These are phyloP conservation scores for Scomber scombrus DNA, from an alignment of 2,113 vertebrate genomes.

Conservation along the genomic window DNA sequence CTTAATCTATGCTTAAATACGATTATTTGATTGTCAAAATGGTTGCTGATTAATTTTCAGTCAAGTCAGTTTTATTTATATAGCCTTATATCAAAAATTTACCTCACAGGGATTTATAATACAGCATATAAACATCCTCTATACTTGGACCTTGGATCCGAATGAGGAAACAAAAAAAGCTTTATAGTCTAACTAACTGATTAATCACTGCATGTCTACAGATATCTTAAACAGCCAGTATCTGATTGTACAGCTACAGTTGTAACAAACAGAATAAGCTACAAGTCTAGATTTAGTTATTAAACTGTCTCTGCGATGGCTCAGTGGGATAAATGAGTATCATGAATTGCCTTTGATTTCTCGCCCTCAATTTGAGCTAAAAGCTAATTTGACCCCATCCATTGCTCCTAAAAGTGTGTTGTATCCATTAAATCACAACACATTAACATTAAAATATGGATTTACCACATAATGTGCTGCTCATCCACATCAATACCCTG, in stretches of 20 bases:
- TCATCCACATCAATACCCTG: constrained; percentile 45
- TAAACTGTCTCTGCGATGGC: background rate
- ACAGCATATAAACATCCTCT: too few species aligned
- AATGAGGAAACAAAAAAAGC: too few species aligned
- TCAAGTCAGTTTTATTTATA: too few species aligned
- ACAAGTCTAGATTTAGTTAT: background rate
- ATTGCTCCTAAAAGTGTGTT: constrained; percentile 7
- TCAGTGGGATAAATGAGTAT: constrained; percentile 6
- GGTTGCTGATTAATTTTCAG: too few species aligned
- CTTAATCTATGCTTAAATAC: too few species aligned
- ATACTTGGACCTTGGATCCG: too few species aligned
- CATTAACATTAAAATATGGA: constrained; percentile 41
- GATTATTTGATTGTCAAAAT: too few species aligned
- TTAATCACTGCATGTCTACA: too few species aligned
- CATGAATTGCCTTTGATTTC: constrained; percentile 9
- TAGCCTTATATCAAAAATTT: too few species aligned
- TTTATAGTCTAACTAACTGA: too few species aligned
- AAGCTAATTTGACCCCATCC: constrained; percentile 11
- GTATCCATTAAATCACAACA: constrained; percentile 33
- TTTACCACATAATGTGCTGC: constrained; percentile 26
- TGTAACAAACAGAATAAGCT: background rate
- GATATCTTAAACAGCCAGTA: background rate
- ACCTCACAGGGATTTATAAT: too few species aligned
- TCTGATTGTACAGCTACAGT: background rate
- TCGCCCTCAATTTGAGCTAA: constrained; percentile 9